Conservation (phyloP, 2,113 vertebrate species). For the Ovis canadensis region DNA sequence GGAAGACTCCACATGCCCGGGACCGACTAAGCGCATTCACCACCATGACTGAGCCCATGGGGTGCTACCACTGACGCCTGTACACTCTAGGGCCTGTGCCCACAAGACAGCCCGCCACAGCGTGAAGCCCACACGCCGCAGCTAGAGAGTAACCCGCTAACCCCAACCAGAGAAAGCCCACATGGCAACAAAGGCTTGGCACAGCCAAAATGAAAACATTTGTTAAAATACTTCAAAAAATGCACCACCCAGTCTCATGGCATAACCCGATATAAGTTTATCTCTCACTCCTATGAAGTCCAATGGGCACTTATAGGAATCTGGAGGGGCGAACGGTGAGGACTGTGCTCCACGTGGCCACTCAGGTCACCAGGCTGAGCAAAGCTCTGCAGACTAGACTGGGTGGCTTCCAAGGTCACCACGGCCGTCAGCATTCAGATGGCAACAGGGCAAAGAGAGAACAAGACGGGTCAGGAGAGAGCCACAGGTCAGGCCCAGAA, state of each 20-base stretch:
- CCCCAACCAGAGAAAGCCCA: background rate
- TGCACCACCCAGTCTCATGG: background rate
- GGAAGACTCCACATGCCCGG: background rate
- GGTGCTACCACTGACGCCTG: background rate
- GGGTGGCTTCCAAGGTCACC: background rate
- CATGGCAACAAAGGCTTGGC: background rate
- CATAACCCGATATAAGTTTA: background rate
- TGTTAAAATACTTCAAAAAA: background rate
- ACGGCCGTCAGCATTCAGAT: background rate
- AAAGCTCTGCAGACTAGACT: background rate
- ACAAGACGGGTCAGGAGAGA: background rate
- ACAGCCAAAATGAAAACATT: background rate
- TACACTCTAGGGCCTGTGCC: background rate
- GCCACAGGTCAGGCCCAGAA: background rate
- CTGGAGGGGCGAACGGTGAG: background rate
- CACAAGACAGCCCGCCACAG: background rate
- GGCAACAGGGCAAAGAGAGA: background rate
- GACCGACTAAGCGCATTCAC: rapidly evolving
- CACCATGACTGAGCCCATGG: background rate
- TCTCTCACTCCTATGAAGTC: background rate
- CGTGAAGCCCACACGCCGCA: rapidly evolving
- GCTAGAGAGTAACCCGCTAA: background rate
- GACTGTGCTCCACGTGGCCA: background rate
- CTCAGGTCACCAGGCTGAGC: background rate
- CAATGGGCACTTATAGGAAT: background rate